phyloP scores from a whole-genome alignment of 2,113 vertebrate genomes.

The Accipiter virgatus region DNA sequence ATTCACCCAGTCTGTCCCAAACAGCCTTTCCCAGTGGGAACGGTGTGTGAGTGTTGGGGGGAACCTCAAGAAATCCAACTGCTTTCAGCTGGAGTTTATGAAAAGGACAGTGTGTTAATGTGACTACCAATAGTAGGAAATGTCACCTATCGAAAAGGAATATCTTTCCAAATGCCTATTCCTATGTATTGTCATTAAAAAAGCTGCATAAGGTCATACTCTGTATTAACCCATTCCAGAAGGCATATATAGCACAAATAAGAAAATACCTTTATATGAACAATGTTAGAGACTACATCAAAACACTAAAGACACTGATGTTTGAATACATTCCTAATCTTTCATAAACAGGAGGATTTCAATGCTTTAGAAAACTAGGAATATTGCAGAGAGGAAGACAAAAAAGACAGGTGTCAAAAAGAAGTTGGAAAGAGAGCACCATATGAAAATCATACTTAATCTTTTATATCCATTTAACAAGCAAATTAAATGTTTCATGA shows the following conservation, averaged over 20 bases:
- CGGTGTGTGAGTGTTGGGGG: neutral
- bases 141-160: neutral
- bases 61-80: neutral
- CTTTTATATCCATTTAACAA: neutral
- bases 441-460: conserved; percentile 33
- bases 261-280: neutral
- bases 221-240: neutral
- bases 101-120: neutral
- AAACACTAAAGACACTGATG: neutral
- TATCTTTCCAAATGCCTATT: neutral
- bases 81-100: neutral
- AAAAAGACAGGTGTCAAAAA: neutral
- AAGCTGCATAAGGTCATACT: neutral
- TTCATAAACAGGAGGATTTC: neutral
- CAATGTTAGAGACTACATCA: neutral
- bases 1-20: neutral
- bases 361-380: neutral
- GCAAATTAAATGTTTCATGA: neutral
- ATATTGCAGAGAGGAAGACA: neutral
- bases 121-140: neutral
- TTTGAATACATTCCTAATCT: neutral
- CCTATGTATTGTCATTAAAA: neutral
- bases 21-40: neutral
- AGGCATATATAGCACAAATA: neutral
- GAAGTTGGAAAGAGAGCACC: conserved; percentile 46